phyloP scores from a whole-genome alignment of 1,140 invertebrate species.

The Eriosoma lanigerum region DNA sequence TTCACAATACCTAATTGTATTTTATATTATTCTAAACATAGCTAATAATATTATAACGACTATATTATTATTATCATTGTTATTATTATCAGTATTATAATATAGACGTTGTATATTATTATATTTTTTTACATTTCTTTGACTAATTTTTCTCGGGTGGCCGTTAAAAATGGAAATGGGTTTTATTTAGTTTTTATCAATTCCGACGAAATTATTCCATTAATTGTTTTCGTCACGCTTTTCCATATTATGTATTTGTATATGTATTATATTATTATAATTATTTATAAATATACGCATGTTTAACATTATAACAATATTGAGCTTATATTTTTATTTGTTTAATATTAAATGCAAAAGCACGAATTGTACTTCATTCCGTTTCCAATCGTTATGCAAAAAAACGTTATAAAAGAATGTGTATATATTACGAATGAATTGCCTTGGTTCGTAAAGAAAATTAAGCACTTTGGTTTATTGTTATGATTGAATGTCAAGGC shows the following conservation, averaged over 20 bases:
- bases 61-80: too few species aligned
- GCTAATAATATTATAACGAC: too few species aligned
- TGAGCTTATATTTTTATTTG: not conserved
- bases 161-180: not conserved
- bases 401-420: not conserved
- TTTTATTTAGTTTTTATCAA: not conserved
- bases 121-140: constrained; percentile 16
- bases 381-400: too few species aligned
- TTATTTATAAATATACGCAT: too few species aligned
- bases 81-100: not conserved
- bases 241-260: not conserved
- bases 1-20: constrained; percentile 47
- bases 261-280: too few species aligned
- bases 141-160: not conserved
- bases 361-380: not conserved
- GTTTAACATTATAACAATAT: not conserved
- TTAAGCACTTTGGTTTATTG: constrained; percentile 5
- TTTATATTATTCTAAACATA: constrained; percentile 4
- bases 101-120: not conserved
- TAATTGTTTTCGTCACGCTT: constrained; percentile 13
- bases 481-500: not conserved
- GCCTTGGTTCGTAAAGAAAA: not conserved
- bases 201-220: not conserved
- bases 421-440: too few species aligned
- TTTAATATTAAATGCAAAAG: not conserved